Conservation (phyloP, 2,888 invertebrate species). For the Polydrusus tereticollis region DNA sequence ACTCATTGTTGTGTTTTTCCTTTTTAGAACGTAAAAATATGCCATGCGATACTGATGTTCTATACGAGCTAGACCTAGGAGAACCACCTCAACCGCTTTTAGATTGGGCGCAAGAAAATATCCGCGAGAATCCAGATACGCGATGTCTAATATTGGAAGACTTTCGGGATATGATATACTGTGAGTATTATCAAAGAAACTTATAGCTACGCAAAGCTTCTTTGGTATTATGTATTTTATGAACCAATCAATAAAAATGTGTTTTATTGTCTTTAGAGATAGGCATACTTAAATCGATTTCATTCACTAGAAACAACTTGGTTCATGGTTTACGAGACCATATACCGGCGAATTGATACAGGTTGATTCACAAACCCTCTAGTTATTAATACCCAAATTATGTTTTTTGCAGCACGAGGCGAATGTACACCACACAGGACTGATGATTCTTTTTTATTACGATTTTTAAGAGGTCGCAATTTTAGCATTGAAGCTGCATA, state of each 20-base stretch:
- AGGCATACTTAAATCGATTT: too few relatives aligned
- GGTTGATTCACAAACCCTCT: too few relatives aligned
- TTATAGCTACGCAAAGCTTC: too few relatives aligned
- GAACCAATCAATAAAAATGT: too few relatives aligned
- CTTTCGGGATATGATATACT: slow-evolving; percentile 78
- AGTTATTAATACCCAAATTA: not conserved
- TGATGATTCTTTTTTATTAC: slow-evolving; percentile 79
- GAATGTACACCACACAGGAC: slow-evolving; percentile 79
- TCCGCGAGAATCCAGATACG: slow-evolving; percentile 54
- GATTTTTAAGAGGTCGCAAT: slow-evolving; percentile 79
- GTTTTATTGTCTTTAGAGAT: too few relatives aligned
- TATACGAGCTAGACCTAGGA: slow-evolving; percentile 68
- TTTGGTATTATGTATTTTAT: too few relatives aligned
- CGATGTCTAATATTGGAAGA: slow-evolving; percentile 66
- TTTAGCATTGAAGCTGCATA: slow-evolving; percentile 80
- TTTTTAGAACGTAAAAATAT: slow-evolving; percentile 20
- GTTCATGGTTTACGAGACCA: too few relatives aligned
- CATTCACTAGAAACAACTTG: too few relatives aligned
- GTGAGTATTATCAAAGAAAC: slow-evolving; percentile 67
- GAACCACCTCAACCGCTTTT: slow-evolving; percentile 69
- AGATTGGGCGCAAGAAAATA: slow-evolving; percentile 55
- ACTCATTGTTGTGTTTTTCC: not conserved
- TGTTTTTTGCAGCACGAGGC: slow-evolving; percentile 74
- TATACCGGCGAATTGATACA: too few relatives aligned
- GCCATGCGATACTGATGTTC: slow-evolving; percentile 41